Evolutionary conservation across 2,888 invertebrate genomes (phyloP), one percentile per base, ranked within the genome.

Genomic region (Hedya salicella): DNA sequence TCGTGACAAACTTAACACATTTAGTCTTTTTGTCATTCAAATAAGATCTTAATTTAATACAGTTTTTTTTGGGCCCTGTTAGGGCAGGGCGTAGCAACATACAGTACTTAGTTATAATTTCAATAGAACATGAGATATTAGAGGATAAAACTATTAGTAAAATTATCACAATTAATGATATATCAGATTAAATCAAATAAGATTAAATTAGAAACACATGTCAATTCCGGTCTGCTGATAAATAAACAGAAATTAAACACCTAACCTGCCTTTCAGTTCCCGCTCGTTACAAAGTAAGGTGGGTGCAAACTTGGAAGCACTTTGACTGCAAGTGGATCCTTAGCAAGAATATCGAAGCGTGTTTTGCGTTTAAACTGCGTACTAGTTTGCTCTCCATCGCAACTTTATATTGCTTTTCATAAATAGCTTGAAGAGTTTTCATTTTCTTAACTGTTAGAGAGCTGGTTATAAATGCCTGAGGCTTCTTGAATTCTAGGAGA

Each of bases 371-470:
- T 62, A 53, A 53, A 52, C 17, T 32, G 25, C 8, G 25, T 19
- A 42, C 36, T 48, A 39, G 46, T 54, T 54, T 25, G 54, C 16
- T 21, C 32, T 13, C 13, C 39, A 17, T 36, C 48, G 14, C 48
- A 63, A 56, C 48, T 48, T 49, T 48, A 40, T 54, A 63, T 63
- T 54, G 54, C 48, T 25, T 62, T 48, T 62, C 46, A 48, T 62
- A 25, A 62, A 46, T 48, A 54, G 36, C 39, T 54, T 25, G 39
- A n/a, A 42, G 42, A 39, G 44, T 48, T 54, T 48, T 14, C 48
- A 49, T 40, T 25, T 11, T 19, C 17, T 39, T 53, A 53, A 36
- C 46, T 49, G 21, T 49, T 48, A 9, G 9, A 50, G 40, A 42
- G 48, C 50, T 42, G 11, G 5, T 19, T n/a, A 19, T 40, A 13